A percentile compares a stretch with the other conserved stretches of the same genome.
phyloP scores from a whole-genome alignment of 2,888 invertebrate genomes.

The Tetrapedia diversipes region DNA sequence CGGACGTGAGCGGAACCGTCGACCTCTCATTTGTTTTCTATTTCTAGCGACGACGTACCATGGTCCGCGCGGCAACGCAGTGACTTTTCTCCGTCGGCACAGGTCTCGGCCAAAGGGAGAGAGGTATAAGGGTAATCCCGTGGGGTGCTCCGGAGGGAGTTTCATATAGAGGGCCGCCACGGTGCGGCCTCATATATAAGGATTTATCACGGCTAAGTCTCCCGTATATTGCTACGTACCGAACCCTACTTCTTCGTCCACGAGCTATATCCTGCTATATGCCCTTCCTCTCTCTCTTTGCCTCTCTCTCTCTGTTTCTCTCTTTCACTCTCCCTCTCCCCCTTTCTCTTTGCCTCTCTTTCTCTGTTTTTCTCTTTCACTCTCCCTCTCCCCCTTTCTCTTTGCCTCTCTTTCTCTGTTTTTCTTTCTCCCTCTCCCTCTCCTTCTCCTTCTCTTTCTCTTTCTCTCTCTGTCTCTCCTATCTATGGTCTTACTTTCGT shows the following conservation, averaged over 20 bases:
- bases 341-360: constrained; percentile 25
- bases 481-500: constrained; percentile 28
- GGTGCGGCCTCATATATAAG: constrained; percentile 82
- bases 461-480: constrained; percentile 26
- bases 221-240: constrained; percentile 81
- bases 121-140: constrained; percentile 80
- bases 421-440: constrained; percentile 28
- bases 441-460: constrained; percentile 24
- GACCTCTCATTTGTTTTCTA: constrained; percentile 74
- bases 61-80: constrained; percentile 57
- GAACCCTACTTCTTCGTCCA: constrained; percentile 69
- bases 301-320: constrained; percentile 21
- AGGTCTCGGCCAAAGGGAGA: constrained; percentile 59
- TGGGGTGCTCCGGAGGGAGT: constrained; percentile 78
- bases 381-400: constrained; percentile 26
- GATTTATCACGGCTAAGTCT: constrained; percentile 83
- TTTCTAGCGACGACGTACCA: constrained; percentile 61
- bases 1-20: constrained; percentile 48
- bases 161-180: constrained; percentile 80
- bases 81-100: constrained; percentile 67
- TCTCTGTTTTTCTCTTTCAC: no score
- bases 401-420: constrained; percentile 26
- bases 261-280: constrained; percentile 46
- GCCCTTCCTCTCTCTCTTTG: constrained; percentile 26
- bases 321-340: constrained; percentile 29